phyloP scores from a whole-genome alignment of 2,113 vertebrate genomes.

The Strigops habroptila region DNA sequence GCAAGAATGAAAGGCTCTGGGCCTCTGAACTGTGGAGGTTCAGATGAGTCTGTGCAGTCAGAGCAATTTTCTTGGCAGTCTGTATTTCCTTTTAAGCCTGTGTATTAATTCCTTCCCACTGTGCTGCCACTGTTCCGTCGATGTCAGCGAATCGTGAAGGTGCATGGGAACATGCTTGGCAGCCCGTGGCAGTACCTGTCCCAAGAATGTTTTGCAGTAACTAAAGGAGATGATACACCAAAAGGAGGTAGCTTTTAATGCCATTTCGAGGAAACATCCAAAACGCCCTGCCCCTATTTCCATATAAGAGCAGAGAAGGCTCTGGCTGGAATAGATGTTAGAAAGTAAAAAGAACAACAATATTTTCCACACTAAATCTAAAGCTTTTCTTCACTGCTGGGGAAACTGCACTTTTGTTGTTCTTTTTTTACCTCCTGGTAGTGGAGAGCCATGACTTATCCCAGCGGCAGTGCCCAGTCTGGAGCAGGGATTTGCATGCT shows the following conservation, averaged over 20 bases:
- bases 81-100: not conserved
- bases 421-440: not conserved
- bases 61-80: not conserved
- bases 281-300: not conserved
- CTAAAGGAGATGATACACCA: not conserved
- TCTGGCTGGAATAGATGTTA: constrained; percentile 35
- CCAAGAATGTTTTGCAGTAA: constrained; percentile 33
- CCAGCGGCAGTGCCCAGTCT: not conserved
- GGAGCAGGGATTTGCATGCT: constrained; percentile 31
- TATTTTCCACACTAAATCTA: constrained; percentile 49
- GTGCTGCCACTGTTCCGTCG: constrained; percentile 7
- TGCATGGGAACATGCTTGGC: constrained; percentile 10
- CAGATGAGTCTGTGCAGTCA: not conserved
- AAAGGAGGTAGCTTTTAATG: not conserved
- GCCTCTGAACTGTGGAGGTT: not conserved
- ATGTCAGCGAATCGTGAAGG: not conserved
- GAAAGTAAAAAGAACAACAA: constrained; percentile 42
- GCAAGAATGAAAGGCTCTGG: not conserved
- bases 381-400: constrained; percentile 35
- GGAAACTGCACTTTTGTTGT: not conserved
- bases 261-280: constrained; percentile 48
- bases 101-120: constrained; percentile 43
- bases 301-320: not conserved
- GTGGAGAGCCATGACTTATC: not conserved
- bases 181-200: not conserved